These are phyloP conservation scores for Scopus umbretta DNA, from an alignment of 2,113 vertebrate species.

Conservation along the genomic window DNA sequence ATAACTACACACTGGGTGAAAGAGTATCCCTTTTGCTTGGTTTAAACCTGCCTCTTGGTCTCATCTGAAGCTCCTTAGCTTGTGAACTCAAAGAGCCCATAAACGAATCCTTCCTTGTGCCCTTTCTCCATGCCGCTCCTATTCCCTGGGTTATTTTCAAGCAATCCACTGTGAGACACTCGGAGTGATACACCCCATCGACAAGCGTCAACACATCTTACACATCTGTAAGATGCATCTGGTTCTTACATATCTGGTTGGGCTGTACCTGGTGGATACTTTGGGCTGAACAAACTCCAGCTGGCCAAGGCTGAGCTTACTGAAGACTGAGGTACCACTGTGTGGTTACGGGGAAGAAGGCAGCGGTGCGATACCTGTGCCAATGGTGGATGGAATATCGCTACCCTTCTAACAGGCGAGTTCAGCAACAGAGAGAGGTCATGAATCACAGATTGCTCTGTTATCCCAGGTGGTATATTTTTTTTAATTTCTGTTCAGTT, in stretches of 20 bases:
- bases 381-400: background rate
- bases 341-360: background rate
- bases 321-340: background rate
- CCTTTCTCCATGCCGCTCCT: background rate
- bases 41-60: background rate
- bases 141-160: background rate
- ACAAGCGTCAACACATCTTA: too few species aligned
- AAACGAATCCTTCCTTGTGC: background rate
- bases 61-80: background rate
- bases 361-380: background rate
- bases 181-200: background rate
- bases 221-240: too few species aligned
- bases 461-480: background rate
- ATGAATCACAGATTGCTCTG: background rate
- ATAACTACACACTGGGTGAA: background rate
- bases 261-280: background rate
- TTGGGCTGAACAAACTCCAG: background rate
- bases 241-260: background rate
- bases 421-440: background rate
- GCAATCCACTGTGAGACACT: background rate
- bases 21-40: fast-evolving
- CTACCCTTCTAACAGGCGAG: background rate
- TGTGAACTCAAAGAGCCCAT: background rate
- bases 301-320: background rate
- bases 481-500: background rate